Base-by-base conservation (phyloP, 2,797 vertebrate genomes). In the Helicolenus hilgendorfi region DNA sequence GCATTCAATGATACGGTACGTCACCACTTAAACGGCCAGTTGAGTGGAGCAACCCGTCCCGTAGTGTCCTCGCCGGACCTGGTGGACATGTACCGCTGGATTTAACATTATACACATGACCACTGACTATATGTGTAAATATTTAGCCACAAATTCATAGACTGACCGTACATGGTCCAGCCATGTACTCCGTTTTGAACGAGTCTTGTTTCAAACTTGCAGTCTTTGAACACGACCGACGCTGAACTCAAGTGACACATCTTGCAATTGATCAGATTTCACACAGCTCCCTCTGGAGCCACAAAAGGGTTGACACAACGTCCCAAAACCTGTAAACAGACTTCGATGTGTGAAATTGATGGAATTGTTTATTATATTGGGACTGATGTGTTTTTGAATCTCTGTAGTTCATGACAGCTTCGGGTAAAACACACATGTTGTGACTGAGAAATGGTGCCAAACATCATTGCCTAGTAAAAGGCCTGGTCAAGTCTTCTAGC, bases 381-480 rank as follows among this genome's bases (percentile, higher is more conserved):
- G 10, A 15, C 36, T 13, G n/a, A 7, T 65, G 35, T 26, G 15
- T 49, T 68, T 72, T 72, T 29, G 2, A 9, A 72, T 38, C 10
- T 59, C 9, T 38, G 2, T 20, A 11, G 65, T 70, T 33, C n/a
- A 26, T 3, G 15, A 27, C 26, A 20, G 27, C 13, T 77, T 31
- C 41, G 26, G 68, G 45, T 75, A 22, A 77, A 55, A 18, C n/a
- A 38, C 45, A 11, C 49, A 65, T 2, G 0, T 22, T 67, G 27
- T 20, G 5, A 45, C 33, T 38, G 63, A 65, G 27, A 29, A 65
- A 70, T 29, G 59, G 10, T 55, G 72, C 26, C 72, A 81, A 75
- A 60, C 59, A 83, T 41, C 38, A 73, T 27, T 29, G 0, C 59
- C n/a, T 14, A 79, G 55, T 69, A 55, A 76, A 62, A 26, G 27